A percentile compares a stretch with the other conserved stretches of the same genome.
Evolutionary conservation across 2,888 invertebrate genomes (phyloP).

Genomic region (Salticus scenicus): DNA sequence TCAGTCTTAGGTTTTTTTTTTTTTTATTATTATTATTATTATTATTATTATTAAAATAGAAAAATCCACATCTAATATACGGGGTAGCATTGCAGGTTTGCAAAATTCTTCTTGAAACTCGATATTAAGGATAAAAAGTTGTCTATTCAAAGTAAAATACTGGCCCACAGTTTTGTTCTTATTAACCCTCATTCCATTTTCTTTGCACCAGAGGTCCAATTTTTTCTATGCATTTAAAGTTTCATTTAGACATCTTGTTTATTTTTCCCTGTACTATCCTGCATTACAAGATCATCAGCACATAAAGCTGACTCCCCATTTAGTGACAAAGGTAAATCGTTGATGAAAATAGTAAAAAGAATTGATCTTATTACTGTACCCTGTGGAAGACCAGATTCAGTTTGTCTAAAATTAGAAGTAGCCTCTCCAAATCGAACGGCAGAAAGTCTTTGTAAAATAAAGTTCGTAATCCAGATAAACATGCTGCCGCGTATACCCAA

Average conservation of each 20-base stretch:
- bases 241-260: not conserved
- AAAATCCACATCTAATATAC: not conserved
- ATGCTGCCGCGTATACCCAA: not conserved
- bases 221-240: not conserved
- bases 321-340: not conserved
- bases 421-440: not conserved
- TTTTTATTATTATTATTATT: too few relatives aligned
- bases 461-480: not conserved
- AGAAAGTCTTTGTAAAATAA: not conserved
- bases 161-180: not conserved
- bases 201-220: not conserved
- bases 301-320: not conserved
- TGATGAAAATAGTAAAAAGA: slow-evolving; percentile 7
- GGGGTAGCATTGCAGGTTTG: not conserved
- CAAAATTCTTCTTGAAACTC: not conserved
- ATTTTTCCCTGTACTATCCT: not conserved
- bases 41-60: too few relatives aligned
- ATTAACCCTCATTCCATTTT: not conserved
- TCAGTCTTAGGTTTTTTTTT: too few relatives aligned
- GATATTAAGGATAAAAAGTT: not conserved
- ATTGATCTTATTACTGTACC: not conserved
- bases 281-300: not conserved
- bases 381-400: not conserved
- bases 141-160: not conserved
- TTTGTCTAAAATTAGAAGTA: not conserved